Evolutionary conservation across 1,140 invertebrate species (phyloP).

Genomic region (Phymastichus coffea): DNA sequence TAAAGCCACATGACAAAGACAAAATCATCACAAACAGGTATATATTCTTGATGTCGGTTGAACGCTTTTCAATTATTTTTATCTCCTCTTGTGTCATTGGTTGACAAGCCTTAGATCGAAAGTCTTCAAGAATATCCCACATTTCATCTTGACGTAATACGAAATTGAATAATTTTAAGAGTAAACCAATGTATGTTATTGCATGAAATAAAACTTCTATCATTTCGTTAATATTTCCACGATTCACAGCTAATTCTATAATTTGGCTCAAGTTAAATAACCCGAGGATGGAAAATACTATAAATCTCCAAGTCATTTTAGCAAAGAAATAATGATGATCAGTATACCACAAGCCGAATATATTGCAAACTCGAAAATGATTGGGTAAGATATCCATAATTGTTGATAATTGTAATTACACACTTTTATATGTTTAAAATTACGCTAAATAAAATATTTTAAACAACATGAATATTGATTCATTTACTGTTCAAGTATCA

Average conservation of each 20-base stretch:
- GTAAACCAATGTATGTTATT: constrained; percentile 4
- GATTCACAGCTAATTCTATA: background rate
- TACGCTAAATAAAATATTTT: too few relatives aligned
- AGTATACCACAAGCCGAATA: constrained; percentile 18
- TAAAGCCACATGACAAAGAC: background rate
- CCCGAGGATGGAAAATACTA: background rate
- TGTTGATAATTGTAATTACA: background rate
- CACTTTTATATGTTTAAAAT: too few relatives aligned
- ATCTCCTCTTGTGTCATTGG: constrained; percentile 2
- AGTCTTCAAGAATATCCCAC: background rate
- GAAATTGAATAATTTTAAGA: constrained; percentile 20
- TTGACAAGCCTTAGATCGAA: background rate
- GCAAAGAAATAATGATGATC: background rate
- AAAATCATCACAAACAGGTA: constrained; percentile 4
- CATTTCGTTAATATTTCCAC: constrained; percentile 1
- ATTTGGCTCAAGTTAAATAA: background rate
- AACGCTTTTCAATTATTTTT: background rate
- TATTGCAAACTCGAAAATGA: constrained; percentile 4
- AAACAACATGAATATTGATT: too few relatives aligned
- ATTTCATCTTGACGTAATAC: background rate
- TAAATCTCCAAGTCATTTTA: background rate
- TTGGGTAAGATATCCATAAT: background rate
- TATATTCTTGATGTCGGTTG: background rate
- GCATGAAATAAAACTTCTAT: constrained; percentile 5
- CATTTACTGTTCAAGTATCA: too few relatives aligned